A percentile compares a stretch with the other conserved stretches of the same genome.
Conservation (phyloP, 2,888 invertebrate species). For the Drosophila engyochracea region DNA sequence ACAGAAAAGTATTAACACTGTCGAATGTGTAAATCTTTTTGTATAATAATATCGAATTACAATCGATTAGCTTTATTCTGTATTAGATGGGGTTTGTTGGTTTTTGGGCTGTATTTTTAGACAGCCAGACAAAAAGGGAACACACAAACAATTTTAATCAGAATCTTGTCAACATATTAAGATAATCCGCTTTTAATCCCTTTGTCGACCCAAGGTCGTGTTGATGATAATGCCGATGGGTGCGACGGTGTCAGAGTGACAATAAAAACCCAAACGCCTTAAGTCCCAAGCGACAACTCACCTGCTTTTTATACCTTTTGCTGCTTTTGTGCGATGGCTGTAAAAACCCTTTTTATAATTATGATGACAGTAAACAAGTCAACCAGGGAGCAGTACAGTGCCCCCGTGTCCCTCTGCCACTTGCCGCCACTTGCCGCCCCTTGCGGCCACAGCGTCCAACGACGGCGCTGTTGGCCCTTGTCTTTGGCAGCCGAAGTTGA, state of each 20-base stretch:
- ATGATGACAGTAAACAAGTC: constrained; percentile 79
- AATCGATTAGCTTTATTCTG: constrained; percentile 33
- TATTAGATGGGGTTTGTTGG: constrained; percentile 22
- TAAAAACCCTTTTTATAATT: constrained; percentile 79
- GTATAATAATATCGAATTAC: constrained; percentile 21
- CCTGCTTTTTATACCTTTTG: constrained; percentile 62
- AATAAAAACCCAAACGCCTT: constrained; percentile 53
- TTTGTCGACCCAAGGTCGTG: constrained; percentile 79
- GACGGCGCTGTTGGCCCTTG: constrained; percentile 33
- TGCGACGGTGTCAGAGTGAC: constrained; percentile 47
- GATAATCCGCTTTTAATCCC: constrained; percentile 80
- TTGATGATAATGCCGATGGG: constrained; percentile 48
- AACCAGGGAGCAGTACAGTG: constrained; percentile 31
- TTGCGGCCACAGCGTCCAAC: constrained; percentile 14
- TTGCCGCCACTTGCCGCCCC: background rate
- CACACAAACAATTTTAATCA: constrained; percentile 60
- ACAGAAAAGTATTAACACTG: constrained; percentile 7
- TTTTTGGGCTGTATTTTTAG: constrained; percentile 21
- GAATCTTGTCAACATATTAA: constrained; percentile 82
- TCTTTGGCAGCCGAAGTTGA: constrained; percentile 39
- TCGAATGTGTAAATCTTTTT: background rate
- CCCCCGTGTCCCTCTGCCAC: background rate
- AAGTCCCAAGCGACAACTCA: constrained; percentile 58
- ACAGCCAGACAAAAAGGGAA: constrained; percentile 26
- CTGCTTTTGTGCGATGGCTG: constrained; percentile 53